Evolutionary conservation across 1,140 invertebrate genomes (phyloP).

Genomic region (Bilobella aurantiaca): DNA sequence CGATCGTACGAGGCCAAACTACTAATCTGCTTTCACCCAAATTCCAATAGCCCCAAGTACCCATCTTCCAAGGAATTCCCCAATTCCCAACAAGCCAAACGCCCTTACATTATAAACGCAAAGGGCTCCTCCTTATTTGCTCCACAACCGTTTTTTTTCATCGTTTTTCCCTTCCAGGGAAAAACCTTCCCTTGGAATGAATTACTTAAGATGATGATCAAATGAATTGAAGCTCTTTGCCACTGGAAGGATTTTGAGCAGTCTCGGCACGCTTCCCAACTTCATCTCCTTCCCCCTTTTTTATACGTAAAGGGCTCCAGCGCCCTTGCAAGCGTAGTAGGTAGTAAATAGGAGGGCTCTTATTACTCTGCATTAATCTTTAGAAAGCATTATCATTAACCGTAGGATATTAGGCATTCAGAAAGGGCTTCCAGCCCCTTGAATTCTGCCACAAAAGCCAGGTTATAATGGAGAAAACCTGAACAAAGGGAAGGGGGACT

Average conservation of each 20-base stretch:
- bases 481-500: not conserved
- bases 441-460: not conserved
- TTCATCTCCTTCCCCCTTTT: not conserved
- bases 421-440: too few species aligned
- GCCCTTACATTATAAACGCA: too few species aligned
- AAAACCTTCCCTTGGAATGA: not conserved
- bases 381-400: too few species aligned
- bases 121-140: not conserved
- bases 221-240: not conserved
- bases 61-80: not conserved
- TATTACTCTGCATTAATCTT: too few species aligned
- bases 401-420: too few species aligned
- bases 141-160: constrained; percentile 3
- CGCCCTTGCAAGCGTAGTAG: not conserved
- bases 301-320: not conserved
- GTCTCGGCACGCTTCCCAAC: not conserved
- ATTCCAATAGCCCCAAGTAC: not conserved
- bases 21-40: not conserved
- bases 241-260: not conserved
- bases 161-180: not conserved
- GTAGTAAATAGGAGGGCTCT: too few species aligned
- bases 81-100: not conserved
- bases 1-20: not conserved
- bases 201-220: constrained; percentile 4
- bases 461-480: not conserved